phyloP scores from a whole-genome alignment of 2,888 invertebrate genomes.

The Hymenopus coronatus region DNA sequence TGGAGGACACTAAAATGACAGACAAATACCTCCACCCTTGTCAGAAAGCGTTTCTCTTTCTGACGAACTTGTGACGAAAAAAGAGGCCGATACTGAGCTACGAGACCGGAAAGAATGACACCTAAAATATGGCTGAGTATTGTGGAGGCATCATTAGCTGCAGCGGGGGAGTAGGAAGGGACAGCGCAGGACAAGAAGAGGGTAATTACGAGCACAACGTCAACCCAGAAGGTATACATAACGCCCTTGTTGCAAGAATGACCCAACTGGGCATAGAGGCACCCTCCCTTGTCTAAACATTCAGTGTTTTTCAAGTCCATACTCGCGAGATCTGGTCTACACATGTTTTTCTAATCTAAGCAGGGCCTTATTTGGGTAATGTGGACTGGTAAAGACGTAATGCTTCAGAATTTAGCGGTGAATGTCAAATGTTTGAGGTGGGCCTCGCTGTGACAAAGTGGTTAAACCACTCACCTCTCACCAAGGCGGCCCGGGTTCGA shows the following conservation, averaged over 20 bases:
- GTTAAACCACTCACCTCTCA: too few species aligned
- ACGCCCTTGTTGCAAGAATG: background rate
- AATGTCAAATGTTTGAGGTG: too few species aligned
- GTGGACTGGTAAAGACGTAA: too few species aligned
- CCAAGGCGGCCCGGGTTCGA: too few species aligned
- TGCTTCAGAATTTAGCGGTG: too few species aligned
- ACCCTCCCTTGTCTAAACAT: background rate
- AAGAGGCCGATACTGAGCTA: background rate
- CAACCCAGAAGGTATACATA: background rate
- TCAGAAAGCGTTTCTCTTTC: background rate
- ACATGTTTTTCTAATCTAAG: too few species aligned
- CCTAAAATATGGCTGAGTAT: slow-evolving; percentile 25
- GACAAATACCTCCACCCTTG: background rate
- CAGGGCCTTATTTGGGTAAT: too few species aligned
- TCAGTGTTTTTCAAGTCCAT: background rate
- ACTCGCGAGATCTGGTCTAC: background rate
- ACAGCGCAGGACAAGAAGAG: background rate
- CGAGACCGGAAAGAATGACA: slow-evolving; percentile 16
- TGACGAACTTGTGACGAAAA: slow-evolving; percentile 10
- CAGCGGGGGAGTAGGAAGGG: background rate
- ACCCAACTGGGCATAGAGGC: background rate
- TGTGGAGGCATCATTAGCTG: slow-evolving; percentile 22
- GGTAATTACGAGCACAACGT: background rate
- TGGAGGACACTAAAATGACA: background rate
- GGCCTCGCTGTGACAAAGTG: too few species aligned